These are phyloP conservation scores for Stratiomys singularior DNA, from an alignment of 2,888 invertebrate species.

Conservation along the genomic window DNA sequence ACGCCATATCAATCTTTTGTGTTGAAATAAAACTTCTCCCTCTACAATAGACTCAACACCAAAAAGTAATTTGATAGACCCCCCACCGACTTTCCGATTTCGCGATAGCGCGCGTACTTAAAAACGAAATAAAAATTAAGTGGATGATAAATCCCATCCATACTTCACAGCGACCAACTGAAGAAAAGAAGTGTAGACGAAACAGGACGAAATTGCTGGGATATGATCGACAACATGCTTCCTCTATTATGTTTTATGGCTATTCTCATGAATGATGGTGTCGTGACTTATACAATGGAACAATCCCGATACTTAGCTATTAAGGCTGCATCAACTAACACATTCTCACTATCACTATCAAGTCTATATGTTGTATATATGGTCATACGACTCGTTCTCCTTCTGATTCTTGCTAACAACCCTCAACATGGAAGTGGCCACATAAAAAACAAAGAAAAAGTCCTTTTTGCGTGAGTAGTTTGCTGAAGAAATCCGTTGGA, in stretches of 20 bases:
- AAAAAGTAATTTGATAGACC: no score
- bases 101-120: not conserved
- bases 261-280: conserved; percentile 35
- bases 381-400: not conserved
- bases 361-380: not conserved
- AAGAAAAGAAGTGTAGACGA: not conserved
- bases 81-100: not conserved
- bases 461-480: not conserved
- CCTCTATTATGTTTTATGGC: conserved; percentile 35
- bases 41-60: no score
- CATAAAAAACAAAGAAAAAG: not conserved
- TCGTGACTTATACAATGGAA: conserved; percentile 34
- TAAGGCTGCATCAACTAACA: not conserved
- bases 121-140: conserved; percentile 10
- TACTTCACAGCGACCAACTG: not conserved
- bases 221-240: conserved; percentile 37
- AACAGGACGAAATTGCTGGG: conserved; percentile 2
- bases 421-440: conserved; percentile 22
- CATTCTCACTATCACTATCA: not conserved
- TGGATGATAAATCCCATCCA: conserved; percentile 32
- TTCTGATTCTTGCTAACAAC: conserved; percentile 14
- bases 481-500: conserved; percentile 7
- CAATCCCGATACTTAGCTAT: conserved; percentile 18
- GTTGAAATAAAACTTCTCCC: no score
- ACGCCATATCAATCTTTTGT: no score